phyloP scores from a whole-genome alignment of 2,113 vertebrate species.

The Gambusia affinis region DNA sequence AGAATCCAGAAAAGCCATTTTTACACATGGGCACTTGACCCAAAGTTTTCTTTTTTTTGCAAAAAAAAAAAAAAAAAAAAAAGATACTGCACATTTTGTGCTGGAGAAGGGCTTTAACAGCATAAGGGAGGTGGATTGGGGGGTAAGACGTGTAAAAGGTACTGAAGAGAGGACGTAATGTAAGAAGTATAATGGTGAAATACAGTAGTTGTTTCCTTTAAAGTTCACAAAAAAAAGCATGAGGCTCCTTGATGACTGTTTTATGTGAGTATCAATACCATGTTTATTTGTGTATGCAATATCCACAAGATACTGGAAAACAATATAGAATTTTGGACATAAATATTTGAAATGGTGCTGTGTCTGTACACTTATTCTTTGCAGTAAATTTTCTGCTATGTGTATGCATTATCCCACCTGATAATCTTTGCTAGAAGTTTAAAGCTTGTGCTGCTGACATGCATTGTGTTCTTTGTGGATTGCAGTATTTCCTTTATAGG shows the following conservation, averaged over 20 bases:
- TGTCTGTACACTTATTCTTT: neutral
- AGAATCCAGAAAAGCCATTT: too few species aligned
- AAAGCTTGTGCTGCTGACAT: neutral
- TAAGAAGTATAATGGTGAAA: neutral
- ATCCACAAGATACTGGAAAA: neutral
- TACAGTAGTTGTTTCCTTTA: neutral
- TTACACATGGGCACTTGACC: too few species aligned
- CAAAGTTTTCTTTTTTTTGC: neutral
- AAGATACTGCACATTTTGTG: neutral
- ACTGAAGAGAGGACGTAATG: neutral
- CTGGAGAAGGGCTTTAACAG: neutral
- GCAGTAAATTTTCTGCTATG: neutral
- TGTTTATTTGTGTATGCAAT: neutral
- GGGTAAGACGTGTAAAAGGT: neutral
- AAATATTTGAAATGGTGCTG: neutral
- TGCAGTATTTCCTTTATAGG: slow-evolving; percentile 33
- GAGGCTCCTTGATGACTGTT: neutral
- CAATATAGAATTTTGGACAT: neutral
- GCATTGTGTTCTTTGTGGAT: slow-evolving; percentile 2
- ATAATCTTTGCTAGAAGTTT: neutral
- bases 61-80: too few species aligned
- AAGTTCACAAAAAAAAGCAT: neutral
- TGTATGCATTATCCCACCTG: neutral
- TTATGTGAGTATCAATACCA: neutral
- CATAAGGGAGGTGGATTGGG: too few species aligned